These are phyloP conservation scores for Parochlus steinenii DNA, from an alignment of 2,888 invertebrate genomes.

Conservation along the genomic window DNA sequence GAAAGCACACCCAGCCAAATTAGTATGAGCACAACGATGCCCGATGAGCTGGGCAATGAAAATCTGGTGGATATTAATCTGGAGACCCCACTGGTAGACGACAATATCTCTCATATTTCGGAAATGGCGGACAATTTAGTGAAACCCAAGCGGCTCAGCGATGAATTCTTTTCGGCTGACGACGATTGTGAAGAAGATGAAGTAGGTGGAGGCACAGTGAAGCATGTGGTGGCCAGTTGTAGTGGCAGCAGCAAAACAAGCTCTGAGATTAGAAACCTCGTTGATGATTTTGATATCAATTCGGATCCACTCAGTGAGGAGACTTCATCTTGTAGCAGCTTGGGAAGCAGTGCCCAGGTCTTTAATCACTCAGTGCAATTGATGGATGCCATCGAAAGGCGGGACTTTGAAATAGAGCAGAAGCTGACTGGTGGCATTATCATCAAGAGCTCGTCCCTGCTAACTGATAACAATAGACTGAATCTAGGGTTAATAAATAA, in stretches of 20 bases:
- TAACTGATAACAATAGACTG: slow-evolving; percentile 24
- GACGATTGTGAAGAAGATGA: slow-evolving; percentile 14
- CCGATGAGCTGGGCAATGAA: no score
- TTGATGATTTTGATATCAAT: slow-evolving; percentile 6
- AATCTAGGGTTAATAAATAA: slow-evolving; percentile 20
- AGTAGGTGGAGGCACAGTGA: slow-evolving; percentile 7
- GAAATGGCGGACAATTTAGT: no score
- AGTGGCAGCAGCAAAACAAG: slow-evolving; percentile 13
- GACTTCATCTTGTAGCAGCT: slow-evolving; percentile 7
- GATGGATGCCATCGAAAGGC: slow-evolving; percentile 27
- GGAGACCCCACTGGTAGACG: slow-evolving; percentile 25
- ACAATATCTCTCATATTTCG: no score
- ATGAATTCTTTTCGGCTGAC: slow-evolving; percentile 25
- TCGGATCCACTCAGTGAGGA: slow-evolving; percentile 2
- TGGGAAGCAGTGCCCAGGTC: slow-evolving; percentile 12
- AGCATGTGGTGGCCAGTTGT: slow-evolving; percentile 9
- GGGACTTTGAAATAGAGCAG: slow-evolving; percentile 28
- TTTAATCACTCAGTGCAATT: slow-evolving; percentile 25
- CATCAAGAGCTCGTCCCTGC: slow-evolving; percentile 24
- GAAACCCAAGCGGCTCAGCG: slow-evolving; percentile 28
- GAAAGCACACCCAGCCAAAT: no score
- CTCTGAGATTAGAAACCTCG: slow-evolving; percentile 4
- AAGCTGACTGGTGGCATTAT: slow-evolving; percentile 27
- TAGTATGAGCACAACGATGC: no score
- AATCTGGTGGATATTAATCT: slow-evolving; percentile 27